Evolutionary conservation across 2,888 invertebrate species (phyloP).

Genomic region (Hydropsyche betteni): DNA sequence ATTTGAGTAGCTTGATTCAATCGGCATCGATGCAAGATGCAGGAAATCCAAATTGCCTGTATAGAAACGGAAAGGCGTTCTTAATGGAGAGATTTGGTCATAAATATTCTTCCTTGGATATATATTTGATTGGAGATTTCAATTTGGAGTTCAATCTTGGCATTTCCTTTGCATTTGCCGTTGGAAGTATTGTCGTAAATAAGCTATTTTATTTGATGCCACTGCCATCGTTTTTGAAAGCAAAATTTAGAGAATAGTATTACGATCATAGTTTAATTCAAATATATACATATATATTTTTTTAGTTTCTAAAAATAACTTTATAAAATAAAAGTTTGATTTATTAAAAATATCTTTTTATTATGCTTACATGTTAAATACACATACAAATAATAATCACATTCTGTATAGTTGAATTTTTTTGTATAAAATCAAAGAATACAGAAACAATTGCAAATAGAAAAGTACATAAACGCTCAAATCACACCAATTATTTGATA

Average conservation of each 20-base stretch:
- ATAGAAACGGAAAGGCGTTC: conserved; percentile 76
- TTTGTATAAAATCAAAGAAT: too few relatives aligned
- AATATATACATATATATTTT: too few relatives aligned
- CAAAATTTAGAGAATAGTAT: conserved; percentile 81
- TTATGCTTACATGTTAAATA: too few relatives aligned
- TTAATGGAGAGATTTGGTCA: conserved; percentile 75
- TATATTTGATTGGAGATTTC: conserved; percentile 69
- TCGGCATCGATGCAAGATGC: conserved; percentile 66
- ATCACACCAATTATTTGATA: too few relatives aligned
- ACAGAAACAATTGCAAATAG: too few relatives aligned
- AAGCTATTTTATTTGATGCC: conserved; percentile 87
- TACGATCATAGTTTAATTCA: not conserved
- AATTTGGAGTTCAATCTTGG: conserved; percentile 82
- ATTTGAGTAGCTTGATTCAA: conserved; percentile 63
- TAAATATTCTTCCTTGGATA: conserved; percentile 65
- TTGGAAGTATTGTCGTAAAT: conserved; percentile 83
- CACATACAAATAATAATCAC: too few relatives aligned
- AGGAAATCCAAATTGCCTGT: conserved; percentile 69
- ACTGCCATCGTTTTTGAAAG: conserved; percentile 82
- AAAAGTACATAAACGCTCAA: too few relatives aligned
- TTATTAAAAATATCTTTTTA: too few relatives aligned
- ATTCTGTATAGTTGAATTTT: too few relatives aligned
- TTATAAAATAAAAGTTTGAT: too few relatives aligned
- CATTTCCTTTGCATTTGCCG: conserved; percentile 82
- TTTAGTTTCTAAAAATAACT: too few relatives aligned